Evolutionary conservation across 2,113 vertebrate genomes (phyloP).

Genomic region (Nematolebias whitei): DNA sequence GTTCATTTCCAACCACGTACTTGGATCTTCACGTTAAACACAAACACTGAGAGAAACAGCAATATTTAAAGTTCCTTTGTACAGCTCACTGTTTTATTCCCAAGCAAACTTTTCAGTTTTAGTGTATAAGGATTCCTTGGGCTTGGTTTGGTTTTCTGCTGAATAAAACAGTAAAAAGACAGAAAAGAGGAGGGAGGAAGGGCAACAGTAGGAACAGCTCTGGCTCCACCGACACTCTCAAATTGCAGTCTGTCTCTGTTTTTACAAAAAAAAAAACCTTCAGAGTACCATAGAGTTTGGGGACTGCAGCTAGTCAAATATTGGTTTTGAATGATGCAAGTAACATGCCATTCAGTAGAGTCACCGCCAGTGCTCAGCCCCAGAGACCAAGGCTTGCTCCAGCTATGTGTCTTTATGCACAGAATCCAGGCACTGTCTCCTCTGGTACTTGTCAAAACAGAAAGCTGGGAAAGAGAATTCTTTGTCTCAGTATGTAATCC

Average conservation of each 20-base stretch:
- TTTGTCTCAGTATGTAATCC: too few species aligned
- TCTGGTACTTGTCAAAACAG: conserved; percentile 29
- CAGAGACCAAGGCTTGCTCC: conserved; percentile 32
- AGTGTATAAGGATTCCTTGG: too few species aligned
- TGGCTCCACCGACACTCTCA: conserved; percentile 45
- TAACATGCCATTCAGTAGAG: conserved; percentile 41
- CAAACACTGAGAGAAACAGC: conserved; percentile 5
- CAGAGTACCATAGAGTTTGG: conserved; percentile 46
- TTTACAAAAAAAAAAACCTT: conserved; percentile 20
- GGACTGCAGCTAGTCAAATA: conserved; percentile 67
- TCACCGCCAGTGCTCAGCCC: conserved; percentile 36
- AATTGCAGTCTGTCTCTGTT: conserved; percentile 51
- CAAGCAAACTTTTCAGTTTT: too few species aligned
- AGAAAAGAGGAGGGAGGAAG: conserved; percentile 16
- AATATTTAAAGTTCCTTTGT: conserved; percentile 9
- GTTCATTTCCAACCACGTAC: conserved; percentile 27
- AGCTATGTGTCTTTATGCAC: conserved; percentile 37
- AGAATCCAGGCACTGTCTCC: conserved; percentile 43
- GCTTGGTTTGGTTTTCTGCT: too few species aligned
- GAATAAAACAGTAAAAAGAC: conserved; percentile 27
- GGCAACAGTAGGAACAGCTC: conserved; percentile 27
- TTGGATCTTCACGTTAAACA: conserved; percentile 25
- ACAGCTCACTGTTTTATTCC: conserved; percentile 50
- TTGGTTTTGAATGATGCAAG: conserved; percentile 68
- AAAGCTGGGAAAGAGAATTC: too few species aligned